Evolutionary conservation across 1,140 invertebrate species (phyloP), one percentile per base, ranked within the genome.

Genomic region (Dolichoris vasculosae): DNA sequence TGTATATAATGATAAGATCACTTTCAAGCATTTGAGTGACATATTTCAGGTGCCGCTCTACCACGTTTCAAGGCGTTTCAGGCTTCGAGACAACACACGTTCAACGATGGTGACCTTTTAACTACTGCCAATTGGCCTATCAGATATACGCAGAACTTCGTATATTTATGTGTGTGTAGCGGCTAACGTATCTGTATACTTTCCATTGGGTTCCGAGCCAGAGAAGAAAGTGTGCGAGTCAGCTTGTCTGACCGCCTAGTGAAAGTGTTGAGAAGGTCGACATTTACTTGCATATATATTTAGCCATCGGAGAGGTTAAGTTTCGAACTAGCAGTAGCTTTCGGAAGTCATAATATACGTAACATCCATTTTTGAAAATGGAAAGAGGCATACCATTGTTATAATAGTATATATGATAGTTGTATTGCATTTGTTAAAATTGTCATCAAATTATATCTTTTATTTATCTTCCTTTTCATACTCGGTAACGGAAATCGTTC

Each of bases 191-290:
- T 23, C 20, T 38, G 69, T 43, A 8, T 30, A 89, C 92, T 92
- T 93, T 92, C 92, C 92, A 92, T 91, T 89, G 89, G 87, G 87
- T 89, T 89, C 88, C 91, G 90, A 92, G 92, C 91, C 89, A 91
- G 86, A 90, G 90, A 93, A 93, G 92, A 93, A 93, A 93, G 92
- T 93, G 89, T 93, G 89, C 90, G 88, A 48, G 69, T 32, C 48
- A 40, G 88, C 85, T 90, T 83, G 85, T 88, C 86, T 87, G 87
- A 30, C 38, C 81, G 48, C n/a, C 1, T 63, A 77, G 82, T 83
- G 75, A 84, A 78, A 84, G 83, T 78, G 43, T 84, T 46, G 51
- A 23, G n/a, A 51, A 59, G 80, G 43, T 55, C 32, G 23, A 46
- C 51, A 59, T 63, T 78, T 84, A 77, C 40, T 46, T 84, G 63